These are phyloP conservation scores for Poecilus cupreus DNA, from an alignment of 2,888 invertebrate species.

Conservation along the genomic window DNA sequence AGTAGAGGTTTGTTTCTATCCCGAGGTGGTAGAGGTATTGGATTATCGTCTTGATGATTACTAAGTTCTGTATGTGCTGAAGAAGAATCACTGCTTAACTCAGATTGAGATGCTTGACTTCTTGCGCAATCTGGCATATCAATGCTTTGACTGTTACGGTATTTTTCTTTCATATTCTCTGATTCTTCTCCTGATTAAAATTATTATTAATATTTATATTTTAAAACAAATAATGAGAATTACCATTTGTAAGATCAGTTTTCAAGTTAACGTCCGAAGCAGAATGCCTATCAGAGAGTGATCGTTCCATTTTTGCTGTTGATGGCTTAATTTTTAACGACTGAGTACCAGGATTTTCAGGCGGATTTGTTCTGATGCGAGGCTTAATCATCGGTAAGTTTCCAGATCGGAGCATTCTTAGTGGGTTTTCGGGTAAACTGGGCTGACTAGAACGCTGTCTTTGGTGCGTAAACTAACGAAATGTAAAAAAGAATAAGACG, in stretches of 20 bases:
- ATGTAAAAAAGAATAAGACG: neutral
- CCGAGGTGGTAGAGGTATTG: slow-evolving; percentile 86
- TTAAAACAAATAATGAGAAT: neutral
- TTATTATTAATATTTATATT: neutral
- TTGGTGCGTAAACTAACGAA: slow-evolving; percentile 49
- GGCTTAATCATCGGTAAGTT: slow-evolving; percentile 76
- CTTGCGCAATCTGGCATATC: slow-evolving; percentile 46
- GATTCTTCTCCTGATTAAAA: slow-evolving; percentile 32
- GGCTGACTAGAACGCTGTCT: slow-evolving; percentile 56
- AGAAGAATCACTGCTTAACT: slow-evolving; percentile 18
- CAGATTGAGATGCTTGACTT: slow-evolving; percentile 6
- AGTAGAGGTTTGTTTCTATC: slow-evolving; percentile 81
- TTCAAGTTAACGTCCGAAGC: slow-evolving; percentile 34
- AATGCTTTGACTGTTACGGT: slow-evolving; percentile 35
- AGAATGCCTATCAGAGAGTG: slow-evolving; percentile 45
- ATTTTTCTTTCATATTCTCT: slow-evolving; percentile 17
- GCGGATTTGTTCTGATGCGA: slow-evolving; percentile 67
- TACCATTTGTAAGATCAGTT: slow-evolving; percentile 50
- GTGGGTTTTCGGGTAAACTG: slow-evolving; percentile 75
- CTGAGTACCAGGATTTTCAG: slow-evolving; percentile 65
- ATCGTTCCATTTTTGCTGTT: slow-evolving; percentile 6
- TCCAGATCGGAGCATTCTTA: slow-evolving; percentile 79
- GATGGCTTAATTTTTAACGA: slow-evolving; percentile 28
- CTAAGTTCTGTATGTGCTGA: neutral
- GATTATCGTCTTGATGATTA: slow-evolving; percentile 74